Conservation (phyloP, 2,113 vertebrate genomes). For the Kryptolebias marmoratus region DNA sequence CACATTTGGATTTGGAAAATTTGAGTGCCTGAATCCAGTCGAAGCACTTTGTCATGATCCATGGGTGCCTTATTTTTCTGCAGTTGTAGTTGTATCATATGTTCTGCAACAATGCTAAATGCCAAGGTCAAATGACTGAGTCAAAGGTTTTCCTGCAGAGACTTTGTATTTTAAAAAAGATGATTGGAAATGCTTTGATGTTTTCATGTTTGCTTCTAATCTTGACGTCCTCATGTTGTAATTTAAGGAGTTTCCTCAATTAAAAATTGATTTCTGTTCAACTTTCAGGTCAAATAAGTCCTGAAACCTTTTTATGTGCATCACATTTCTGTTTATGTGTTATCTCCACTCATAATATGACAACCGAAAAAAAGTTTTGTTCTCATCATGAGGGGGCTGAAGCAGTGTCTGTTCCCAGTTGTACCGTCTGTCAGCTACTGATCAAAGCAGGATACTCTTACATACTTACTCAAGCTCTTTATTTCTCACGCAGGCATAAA, state of each 20-base stretch:
- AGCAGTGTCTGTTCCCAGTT: constrained; percentile 35
- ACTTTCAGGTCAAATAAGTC: constrained; percentile 9
- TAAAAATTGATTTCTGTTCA: background rate
- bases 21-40: too few species aligned
- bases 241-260: background rate
- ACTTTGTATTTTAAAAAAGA: too few species aligned
- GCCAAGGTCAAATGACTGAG: too few species aligned
- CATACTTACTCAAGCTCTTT: background rate
- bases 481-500: constrained; percentile 22
- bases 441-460: constrained; percentile 36
- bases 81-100: too few species aligned
- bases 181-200: too few species aligned
- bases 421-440: constrained; percentile 43
- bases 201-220: background rate
- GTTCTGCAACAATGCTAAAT: too few species aligned
- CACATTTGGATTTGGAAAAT: too few species aligned
- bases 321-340: constrained; percentile 27
- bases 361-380: background rate
- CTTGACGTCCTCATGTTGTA: background rate
- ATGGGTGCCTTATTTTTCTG: too few species aligned
- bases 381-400: background rate
- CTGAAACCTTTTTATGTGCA: background rate
- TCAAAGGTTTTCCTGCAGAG: too few species aligned
- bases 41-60: too few species aligned
- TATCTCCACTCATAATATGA: constrained; percentile 10